phyloP scores from a whole-genome alignment of 2,797 vertebrate species.

The Enteromius argenteus region DNA sequence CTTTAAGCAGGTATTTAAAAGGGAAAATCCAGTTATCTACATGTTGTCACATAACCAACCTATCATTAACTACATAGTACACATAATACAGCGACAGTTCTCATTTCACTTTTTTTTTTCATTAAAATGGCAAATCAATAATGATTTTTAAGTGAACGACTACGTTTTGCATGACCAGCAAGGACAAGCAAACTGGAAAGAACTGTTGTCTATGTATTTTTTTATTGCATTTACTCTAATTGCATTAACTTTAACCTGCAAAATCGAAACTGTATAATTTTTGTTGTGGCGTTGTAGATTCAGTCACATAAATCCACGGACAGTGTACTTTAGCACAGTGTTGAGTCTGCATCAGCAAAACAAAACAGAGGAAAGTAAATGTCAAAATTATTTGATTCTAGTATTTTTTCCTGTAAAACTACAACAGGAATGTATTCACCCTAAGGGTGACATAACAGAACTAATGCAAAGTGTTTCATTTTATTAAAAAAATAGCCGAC shows the following conservation, averaged over 20 bases:
- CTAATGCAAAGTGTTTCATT: constrained; percentile 22
- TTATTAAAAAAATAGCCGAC: constrained; percentile 34
- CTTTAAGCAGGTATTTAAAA: not conserved
- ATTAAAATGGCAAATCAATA: not conserved
- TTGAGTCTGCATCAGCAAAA: not conserved
- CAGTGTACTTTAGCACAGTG: not conserved
- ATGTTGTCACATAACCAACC: not conserved
- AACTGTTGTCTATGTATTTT: not conserved
- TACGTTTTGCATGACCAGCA: not conserved
- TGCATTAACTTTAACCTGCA: not conserved
- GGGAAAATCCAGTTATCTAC: not conserved
- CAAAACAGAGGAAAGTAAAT: not conserved
- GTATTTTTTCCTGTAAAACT: constrained; percentile 20
- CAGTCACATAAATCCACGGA: not conserved
- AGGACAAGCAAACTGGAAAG: not conserved
- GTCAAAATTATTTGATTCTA: not conserved
- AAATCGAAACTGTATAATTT: not conserved
- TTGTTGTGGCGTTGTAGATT: not conserved
- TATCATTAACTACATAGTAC: not conserved
- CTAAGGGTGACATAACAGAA: constrained; percentile 6
- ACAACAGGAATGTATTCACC: not conserved
- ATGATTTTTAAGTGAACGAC: not conserved
- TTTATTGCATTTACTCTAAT: not conserved
- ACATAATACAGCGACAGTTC: not conserved
- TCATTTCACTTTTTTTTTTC: not conserved